Evolutionary conservation across 2,888 invertebrate genomes (phyloP).

Genomic region (Prostheceraeus crozeri): DNA sequence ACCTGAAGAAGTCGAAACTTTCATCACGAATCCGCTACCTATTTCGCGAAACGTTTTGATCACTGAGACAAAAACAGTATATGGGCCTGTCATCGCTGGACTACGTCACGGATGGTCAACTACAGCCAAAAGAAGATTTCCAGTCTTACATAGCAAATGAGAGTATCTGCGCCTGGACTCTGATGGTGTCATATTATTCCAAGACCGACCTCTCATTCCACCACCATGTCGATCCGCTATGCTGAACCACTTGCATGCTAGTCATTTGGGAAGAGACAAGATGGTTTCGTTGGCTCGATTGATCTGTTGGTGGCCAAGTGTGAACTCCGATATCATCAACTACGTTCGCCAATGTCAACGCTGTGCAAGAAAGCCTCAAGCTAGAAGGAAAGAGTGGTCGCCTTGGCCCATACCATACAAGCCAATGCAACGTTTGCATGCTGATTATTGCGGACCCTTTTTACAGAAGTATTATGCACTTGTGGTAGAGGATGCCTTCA

Average conservation of each 20-base stretch:
- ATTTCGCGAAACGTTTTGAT: constrained; percentile 12
- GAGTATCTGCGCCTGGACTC: background rate
- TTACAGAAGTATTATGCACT: constrained; percentile 9
- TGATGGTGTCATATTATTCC: constrained; percentile 9
- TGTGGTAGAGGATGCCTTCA: constrained; percentile 5
- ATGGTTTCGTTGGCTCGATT: constrained; percentile 5
- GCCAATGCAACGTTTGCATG: constrained; percentile 12
- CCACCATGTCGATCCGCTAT: background rate
- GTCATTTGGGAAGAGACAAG: constrained; percentile 7
- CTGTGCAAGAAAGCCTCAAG: constrained; percentile 7
- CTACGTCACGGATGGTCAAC: constrained; percentile 23
- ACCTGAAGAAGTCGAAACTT: constrained; percentile 22
- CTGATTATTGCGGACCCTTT: constrained; percentile 4
- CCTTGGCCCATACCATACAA: constrained; percentile 16
- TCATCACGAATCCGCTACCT: constrained; percentile 12
- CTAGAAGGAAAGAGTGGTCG: background rate
- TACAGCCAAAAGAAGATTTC: constrained; percentile 26
- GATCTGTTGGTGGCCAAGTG: constrained; percentile 16
- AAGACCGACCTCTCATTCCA: constrained; percentile 4
- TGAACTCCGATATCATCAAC: constrained; percentile 1
- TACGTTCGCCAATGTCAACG: background rate
- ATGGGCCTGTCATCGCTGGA: constrained; percentile 13
- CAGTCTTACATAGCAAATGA: background rate
- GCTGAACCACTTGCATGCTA: constrained; percentile 6
- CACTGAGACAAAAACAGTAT: constrained; percentile 9